Base-by-base conservation (phyloP, 2,888 invertebrate genomes). In the Eugnorisma glareosa region DNA sequence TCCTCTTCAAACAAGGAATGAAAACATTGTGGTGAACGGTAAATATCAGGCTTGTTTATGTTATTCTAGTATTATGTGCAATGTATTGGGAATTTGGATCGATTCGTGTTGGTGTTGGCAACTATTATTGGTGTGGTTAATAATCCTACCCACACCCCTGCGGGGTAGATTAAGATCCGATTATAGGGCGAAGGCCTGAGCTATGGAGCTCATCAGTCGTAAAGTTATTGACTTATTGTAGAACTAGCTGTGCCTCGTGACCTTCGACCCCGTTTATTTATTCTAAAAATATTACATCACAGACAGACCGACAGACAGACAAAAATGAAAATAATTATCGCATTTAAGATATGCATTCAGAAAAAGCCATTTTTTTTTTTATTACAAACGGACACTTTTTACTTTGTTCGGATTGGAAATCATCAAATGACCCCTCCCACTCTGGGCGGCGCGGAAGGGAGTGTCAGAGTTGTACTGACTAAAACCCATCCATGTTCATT, bases 1-100 rank as follows among this genome's bases (percentile, higher is more conserved):
- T 73, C 24, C 59, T 67, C 51, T 66, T 45, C 61, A 83, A 83
- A 73, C 69, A 78, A 6, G 13, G n/a, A 11, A 45, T 67, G 64
- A 61, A 82, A 40, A 82, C 51, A 54, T 0, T 24, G 35, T 2
- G 31, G 45, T 61, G 18, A 61, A 48, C 1, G 18, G n/a, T 69
- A 35, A 64, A 82, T 21, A 69, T 24, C n/a, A 48, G 37, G 18
- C 2, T 51, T 40, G 45, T 67, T 67, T 54, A 48, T 73, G 63
- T 73, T 74, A 48, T 43, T 18, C 21, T 57, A 57, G 64, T 31
- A 24, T 31, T 63, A 21, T 31, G 8, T 54, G n/a, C 31, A 63
- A 18, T 6, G 5, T 40, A 40, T 69, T 15, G 45, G 11, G 6
- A 69, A 79, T 63, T 37, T 66, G 18, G 11, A 64, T 40, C 37